phyloP scores from a whole-genome alignment of 2,888 invertebrate genomes.

The Eremobia ochroleuca region DNA sequence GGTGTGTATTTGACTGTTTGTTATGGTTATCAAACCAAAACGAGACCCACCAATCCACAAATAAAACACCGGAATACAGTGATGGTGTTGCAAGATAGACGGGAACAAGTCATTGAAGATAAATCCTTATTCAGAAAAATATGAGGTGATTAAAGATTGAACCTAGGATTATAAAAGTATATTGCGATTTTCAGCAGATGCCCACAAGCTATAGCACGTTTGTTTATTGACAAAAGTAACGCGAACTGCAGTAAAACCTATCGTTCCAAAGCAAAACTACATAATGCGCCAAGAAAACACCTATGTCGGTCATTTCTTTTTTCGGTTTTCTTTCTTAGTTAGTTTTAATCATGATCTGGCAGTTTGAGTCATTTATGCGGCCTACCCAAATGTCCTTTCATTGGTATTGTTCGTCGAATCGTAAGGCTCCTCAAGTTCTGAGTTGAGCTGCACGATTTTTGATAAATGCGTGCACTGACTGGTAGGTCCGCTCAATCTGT shows the following conservation, averaged over 20 bases:
- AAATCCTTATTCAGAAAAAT: neutral
- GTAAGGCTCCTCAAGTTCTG: too few species aligned
- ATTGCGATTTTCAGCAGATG: neutral
- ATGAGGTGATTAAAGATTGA: neutral
- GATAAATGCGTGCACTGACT: too few species aligned
- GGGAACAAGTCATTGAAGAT: slow-evolving; percentile 22
- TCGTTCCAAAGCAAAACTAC: neutral
- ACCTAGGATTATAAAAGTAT: neutral
- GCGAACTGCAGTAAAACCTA: too few species aligned
- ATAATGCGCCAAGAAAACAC: neutral
- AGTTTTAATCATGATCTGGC: too few species aligned
- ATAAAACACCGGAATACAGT: slow-evolving; percentile 10
- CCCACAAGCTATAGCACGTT: neutral
- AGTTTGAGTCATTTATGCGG: too few species aligned
- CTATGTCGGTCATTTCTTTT: too few species aligned
- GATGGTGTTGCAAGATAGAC: slow-evolving; percentile 51
- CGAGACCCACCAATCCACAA: neutral
- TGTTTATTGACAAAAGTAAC: neutral
- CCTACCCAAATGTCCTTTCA: too few species aligned
- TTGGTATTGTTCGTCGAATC: too few species aligned
- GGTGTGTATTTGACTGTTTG: too few species aligned
- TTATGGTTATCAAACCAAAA: neutral
- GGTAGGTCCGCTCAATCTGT: too few species aligned
- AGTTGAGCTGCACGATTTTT: too few species aligned
- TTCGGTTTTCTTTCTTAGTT: too few species aligned